Evolutionary conservation across 2,797 vertebrate species (phyloP).

Genomic region (Eptatretus atami): DNA sequence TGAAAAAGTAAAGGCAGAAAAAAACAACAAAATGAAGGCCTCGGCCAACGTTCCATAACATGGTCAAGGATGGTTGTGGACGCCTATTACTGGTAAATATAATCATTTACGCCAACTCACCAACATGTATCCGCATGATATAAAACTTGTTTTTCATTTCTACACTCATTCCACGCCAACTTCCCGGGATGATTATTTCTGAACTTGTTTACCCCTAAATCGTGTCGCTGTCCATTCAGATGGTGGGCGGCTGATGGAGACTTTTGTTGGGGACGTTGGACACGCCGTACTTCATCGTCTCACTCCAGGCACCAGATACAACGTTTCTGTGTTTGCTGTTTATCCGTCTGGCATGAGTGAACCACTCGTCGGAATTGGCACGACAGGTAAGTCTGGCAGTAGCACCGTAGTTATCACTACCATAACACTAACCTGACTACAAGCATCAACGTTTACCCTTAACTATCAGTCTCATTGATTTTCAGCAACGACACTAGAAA

Average conservation of each 20-base stretch:
- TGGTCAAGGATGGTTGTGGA: no score
- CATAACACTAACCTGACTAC: not conserved
- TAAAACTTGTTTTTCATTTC: no score
- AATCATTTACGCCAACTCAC: no score
- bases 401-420: not conserved
- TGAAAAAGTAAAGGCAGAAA: no score
- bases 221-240: constrained; percentile 14
- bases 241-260: constrained; percentile 27
- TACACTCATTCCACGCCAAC: no score
- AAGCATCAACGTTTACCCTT: not conserved
- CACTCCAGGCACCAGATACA: constrained; percentile 52
- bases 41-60: no score
- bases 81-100: no score
- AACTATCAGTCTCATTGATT: not conserved
- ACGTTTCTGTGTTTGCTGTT: constrained; percentile 51
- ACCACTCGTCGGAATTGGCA: constrained; percentile 39
- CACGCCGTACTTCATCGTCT: constrained; percentile 60
- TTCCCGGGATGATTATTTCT: no score
- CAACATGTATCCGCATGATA: no score
- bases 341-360: constrained; percentile 41
- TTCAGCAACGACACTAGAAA: no score
- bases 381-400: constrained; percentile 25
- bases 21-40: no score
- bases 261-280: constrained; percentile 64
- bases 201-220: no score